Evolutionary conservation across 2,797 vertebrate species (phyloP).

Genomic region (Propithecus perrieri): DNA sequence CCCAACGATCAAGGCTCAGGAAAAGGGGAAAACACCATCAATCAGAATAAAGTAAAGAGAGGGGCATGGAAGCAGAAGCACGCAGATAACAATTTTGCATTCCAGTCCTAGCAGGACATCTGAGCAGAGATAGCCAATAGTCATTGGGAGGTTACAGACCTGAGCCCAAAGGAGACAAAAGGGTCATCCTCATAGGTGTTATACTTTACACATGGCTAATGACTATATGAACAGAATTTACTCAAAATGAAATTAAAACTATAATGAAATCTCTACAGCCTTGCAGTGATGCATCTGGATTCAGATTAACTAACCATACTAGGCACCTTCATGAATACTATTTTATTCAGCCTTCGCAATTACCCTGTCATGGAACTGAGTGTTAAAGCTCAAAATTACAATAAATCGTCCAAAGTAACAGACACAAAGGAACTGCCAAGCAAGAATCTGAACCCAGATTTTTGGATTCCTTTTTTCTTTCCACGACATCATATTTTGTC

Average conservation of each 20-base stretch:
- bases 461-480: neutral
- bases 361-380: constrained; percentile 25
- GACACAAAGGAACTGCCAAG: neutral
- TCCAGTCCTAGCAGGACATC: neutral
- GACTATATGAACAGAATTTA: neutral
- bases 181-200: neutral
- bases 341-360: constrained; percentile 48
- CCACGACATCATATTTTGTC: neutral
- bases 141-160: rapidly evolving
- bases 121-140: neutral
- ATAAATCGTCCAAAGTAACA: neutral
- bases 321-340: neutral
- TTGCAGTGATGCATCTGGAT: neutral
- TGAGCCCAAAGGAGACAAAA: neutral
- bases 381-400: constrained; percentile 1
- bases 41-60: neutral
- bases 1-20: neutral
- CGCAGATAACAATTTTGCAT: neutral
- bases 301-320: neutral
- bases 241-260: constrained; percentile 35
- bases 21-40: neutral
- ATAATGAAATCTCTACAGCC: neutral
- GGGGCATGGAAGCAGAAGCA: neutral
- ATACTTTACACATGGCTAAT: neutral
- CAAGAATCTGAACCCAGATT: neutral